These are phyloP conservation scores for Procambarus clarkii DNA, from an alignment of 1,140 invertebrate species.

Conservation along the genomic window DNA sequence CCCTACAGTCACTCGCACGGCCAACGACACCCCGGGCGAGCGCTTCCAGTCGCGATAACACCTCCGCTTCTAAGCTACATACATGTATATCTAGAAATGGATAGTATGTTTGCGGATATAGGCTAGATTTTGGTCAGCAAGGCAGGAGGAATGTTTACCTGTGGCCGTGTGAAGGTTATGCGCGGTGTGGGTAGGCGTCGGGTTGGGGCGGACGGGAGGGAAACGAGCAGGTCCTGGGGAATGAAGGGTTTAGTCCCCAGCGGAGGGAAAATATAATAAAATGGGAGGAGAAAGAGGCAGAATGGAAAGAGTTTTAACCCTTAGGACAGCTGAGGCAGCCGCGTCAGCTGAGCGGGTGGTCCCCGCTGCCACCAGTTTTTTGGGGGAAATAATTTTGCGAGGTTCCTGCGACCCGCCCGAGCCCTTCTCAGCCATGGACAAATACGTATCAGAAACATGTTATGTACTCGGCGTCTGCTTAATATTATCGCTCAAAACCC, in stretches of 20 bases:
- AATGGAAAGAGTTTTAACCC: conserved; percentile 58
- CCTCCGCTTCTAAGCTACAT: neutral
- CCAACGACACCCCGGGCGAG: too few relatives aligned
- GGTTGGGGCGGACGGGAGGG: neutral
- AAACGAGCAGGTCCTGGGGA: conserved; percentile 28
- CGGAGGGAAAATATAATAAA: conserved; percentile 58
- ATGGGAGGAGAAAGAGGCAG: conserved; percentile 50
- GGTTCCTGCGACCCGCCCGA: neutral
- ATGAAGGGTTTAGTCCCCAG: conserved; percentile 46
- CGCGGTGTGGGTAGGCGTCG: neutral
- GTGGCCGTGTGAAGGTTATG: neutral
- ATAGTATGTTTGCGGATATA: neutral
- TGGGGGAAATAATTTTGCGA: conserved; percentile 27
- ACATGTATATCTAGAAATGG: neutral
- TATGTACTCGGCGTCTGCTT: too few relatives aligned
- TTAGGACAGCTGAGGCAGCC: conserved; percentile 42
- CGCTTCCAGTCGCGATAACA: too few relatives aligned
- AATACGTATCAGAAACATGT: too few relatives aligned
- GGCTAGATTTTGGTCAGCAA: neutral
- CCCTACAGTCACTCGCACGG: neutral
- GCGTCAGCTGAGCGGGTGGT: conserved; percentile 45
- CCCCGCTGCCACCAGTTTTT: neutral
- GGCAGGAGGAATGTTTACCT: neutral
- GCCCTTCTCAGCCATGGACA: too few relatives aligned
- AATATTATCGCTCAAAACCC: too few relatives aligned